phyloP scores from a whole-genome alignment of 2,888 invertebrate genomes.

The Aphidius colemani region DNA sequence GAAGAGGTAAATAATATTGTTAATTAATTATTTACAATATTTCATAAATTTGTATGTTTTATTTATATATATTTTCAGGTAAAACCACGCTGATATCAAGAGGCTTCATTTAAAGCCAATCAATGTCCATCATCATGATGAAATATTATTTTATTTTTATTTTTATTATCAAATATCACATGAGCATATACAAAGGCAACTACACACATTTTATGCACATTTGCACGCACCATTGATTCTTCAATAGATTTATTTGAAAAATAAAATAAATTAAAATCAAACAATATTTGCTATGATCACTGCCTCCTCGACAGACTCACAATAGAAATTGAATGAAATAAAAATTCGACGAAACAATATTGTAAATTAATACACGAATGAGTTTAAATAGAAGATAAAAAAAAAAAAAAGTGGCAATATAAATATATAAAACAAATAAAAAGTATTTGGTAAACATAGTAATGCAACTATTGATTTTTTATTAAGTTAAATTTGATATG shows the following conservation, averaged over 20 bases:
- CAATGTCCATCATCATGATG: neutral
- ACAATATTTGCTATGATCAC: conserved; percentile 34
- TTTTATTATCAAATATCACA: too few relatives aligned
- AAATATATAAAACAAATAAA: neutral
- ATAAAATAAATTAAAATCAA: neutral
- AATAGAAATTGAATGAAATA: neutral
- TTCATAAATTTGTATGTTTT: neutral
- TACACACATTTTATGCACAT: neutral
- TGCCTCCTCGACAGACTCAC: conserved; percentile 32
- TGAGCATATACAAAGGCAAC: neutral
- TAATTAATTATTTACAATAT: neutral
- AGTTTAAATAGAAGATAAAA: neutral
- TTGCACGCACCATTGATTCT: neutral
- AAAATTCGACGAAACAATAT: conserved; percentile 15
- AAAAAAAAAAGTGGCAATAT: neutral
- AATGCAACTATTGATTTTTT: too few relatives aligned
- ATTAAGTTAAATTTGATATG: too few relatives aligned
- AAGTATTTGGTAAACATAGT: too few relatives aligned
- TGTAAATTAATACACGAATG: conserved; percentile 6
- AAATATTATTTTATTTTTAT: too few relatives aligned
- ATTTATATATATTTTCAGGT: conserved; percentile 41
- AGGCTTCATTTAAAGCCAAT: neutral
- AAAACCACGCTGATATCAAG: conserved; percentile 46
- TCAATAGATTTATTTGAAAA: neutral
- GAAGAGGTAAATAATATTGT: conserved; percentile 46